Conservation (phyloP, 2,113 vertebrate species). For the Platanista minor region DNA sequence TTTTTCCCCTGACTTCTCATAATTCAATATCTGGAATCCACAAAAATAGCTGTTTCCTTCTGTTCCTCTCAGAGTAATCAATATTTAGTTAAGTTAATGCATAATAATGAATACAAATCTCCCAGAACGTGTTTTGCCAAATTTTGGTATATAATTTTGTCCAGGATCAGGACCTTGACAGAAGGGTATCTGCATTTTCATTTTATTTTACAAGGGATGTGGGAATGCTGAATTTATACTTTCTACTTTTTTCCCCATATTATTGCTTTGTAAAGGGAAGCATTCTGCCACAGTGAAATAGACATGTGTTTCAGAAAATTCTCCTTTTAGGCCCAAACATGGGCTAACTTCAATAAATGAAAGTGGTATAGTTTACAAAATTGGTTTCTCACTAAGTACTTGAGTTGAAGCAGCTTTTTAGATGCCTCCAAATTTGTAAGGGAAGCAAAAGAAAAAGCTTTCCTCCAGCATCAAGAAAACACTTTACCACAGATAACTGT, state of each 20-base stretch:
- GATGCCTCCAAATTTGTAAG: conserved; percentile 47
- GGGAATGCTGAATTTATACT: conserved; percentile 54
- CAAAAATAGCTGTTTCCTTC: conserved; percentile 65
- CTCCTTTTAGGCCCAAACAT: conserved; percentile 59
- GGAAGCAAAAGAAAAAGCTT: conserved; percentile 50
- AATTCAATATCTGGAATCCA: conserved; percentile 59
- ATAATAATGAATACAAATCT: conserved; percentile 62
- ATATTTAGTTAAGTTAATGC: conserved; percentile 65
- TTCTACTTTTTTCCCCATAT: background rate
- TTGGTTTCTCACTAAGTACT: conserved; percentile 54
- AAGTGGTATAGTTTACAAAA: conserved; percentile 62
- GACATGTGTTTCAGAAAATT: conserved; percentile 60
- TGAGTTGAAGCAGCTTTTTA: conserved; percentile 65
- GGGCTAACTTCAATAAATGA: conserved; percentile 50
- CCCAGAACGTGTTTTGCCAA: conserved; percentile 51
- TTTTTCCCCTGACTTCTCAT: conserved; percentile 53
- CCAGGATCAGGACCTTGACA: conserved; percentile 62
- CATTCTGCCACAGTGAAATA: conserved; percentile 54
- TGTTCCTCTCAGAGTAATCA: conserved; percentile 63
- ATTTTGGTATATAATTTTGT: conserved; percentile 56
- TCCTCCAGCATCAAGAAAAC: conserved; percentile 45
- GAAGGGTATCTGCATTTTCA: conserved; percentile 62
- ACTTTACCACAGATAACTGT: conserved; percentile 55
- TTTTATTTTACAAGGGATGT: conserved; percentile 62
- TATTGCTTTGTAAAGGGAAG: conserved; percentile 52